These are phyloP conservation scores for Trachelus tabidus DNA, from an alignment of 2,888 invertebrate genomes.

Conservation along the genomic window DNA sequence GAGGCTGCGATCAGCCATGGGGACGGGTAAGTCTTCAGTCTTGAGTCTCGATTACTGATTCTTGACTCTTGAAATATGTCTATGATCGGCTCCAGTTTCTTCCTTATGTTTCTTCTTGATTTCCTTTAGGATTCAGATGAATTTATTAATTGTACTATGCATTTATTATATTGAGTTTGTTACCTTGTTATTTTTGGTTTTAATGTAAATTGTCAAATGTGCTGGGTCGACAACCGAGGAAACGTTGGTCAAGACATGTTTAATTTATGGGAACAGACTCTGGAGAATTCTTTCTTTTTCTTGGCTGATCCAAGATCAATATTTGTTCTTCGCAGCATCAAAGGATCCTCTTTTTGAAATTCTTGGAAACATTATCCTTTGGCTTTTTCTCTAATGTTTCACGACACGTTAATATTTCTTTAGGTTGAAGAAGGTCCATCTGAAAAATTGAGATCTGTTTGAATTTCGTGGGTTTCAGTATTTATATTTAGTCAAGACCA, in stretches of 20 bases:
- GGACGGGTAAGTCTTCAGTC: constrained; percentile 56
- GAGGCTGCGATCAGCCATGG: constrained; percentile 59
- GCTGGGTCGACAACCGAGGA: not conserved
- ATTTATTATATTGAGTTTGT: not conserved
- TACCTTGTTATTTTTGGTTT: not conserved
- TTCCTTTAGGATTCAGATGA: not conserved
- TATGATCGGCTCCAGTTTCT: not conserved
- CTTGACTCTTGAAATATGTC: not conserved
- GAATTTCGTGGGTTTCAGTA: not conserved
- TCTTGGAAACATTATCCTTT: constrained; percentile 23
- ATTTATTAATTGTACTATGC: not conserved
- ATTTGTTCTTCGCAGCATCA: not conserved
- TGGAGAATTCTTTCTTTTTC: not conserved
- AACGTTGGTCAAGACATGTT: not conserved
- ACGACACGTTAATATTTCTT: not conserved
- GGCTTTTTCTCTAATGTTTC: constrained; percentile 13
- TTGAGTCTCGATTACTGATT: constrained; percentile 11
- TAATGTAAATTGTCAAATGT: not conserved
- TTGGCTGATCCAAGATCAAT: not conserved
- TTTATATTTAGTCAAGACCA: not conserved
- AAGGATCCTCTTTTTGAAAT: constrained; percentile 33
- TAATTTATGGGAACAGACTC: not conserved
- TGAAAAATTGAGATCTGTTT: not conserved
- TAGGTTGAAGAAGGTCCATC: not conserved
- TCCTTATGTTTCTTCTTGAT: not conserved